These are phyloP conservation scores for Schrankia costaestrigalis DNA, from an alignment of 2,888 invertebrate species.

Conservation along the genomic window DNA sequence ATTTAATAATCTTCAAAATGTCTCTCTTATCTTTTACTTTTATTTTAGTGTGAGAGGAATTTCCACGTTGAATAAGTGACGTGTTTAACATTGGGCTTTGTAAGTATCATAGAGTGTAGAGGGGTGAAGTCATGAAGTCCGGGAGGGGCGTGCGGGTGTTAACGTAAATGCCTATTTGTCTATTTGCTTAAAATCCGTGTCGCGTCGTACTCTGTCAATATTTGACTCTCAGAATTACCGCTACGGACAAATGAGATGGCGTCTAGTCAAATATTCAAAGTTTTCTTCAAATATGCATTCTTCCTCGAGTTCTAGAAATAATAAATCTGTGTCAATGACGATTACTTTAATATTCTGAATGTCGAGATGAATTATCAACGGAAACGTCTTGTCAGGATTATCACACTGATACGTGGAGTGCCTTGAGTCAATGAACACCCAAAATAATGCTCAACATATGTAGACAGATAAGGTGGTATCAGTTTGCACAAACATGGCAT, in stretches of 20 bases:
- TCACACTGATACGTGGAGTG: conserved; percentile 56
- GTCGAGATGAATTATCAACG: conserved; percentile 39
- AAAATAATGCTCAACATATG: conserved; percentile 70
- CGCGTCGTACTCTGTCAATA: conserved; percentile 75
- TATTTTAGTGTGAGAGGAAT: too few species aligned
- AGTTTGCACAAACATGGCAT: conserved; percentile 65
- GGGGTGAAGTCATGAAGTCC: conserved; percentile 20
- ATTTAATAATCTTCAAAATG: too few species aligned
- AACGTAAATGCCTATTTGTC: conserved; percentile 75
- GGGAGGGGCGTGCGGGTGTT: conserved; percentile 49
- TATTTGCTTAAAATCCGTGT: conserved; percentile 77
- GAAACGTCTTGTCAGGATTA: conserved; percentile 56
- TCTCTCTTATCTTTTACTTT: too few species aligned
- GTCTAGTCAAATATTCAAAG: conserved; percentile 52
- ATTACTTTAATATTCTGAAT: conserved; percentile 26
- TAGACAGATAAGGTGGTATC: conserved; percentile 57
- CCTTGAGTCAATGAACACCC: conserved; percentile 70
- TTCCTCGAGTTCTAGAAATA: conserved; percentile 30
- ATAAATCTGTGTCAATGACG: conserved; percentile 42
- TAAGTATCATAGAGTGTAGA: conserved; percentile 18
- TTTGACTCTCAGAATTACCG: conserved; percentile 74
- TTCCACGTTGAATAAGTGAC: too few species aligned
- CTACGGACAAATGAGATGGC: conserved; percentile 70
- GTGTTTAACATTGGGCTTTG: too few species aligned
- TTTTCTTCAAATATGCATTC: conserved; percentile 50